Base-by-base conservation (phyloP, 2,888 invertebrate species). In the Caenorhabditis japonica region DNA sequence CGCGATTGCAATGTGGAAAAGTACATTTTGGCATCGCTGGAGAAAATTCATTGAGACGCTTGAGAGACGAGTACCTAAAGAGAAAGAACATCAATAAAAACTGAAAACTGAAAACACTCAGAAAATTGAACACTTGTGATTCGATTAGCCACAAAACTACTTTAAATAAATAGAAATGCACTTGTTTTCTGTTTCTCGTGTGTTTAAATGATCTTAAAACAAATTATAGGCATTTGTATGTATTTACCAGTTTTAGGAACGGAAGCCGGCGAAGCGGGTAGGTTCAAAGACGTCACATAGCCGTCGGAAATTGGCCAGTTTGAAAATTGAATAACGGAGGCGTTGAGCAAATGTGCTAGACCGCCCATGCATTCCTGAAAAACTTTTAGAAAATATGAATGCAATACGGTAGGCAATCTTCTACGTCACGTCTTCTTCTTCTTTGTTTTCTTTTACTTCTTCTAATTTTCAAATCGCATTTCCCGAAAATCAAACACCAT, bases 291-390 rank as follows among this genome's bases (percentile, higher is more conserved):
- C 15, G 83, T 75, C 2, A 82, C 71, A 47, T 85, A 85, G 12
- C 84, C 85, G 52, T 85, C 85, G n/a, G 84, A 75, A 15, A 85
- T 77, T 3, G 85, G 85, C 85, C 85, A 85, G 53, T 85, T 85
- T 12, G 83, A 83, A 55, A 83, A 85, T 47, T 84, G 83, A 23
- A 85, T 73, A 38, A 82, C 84, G 1, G 85, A 79, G 1, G 82
- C 62, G 64, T 85, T 85, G 17, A 85, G 76, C 8, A 85, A 69
- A 44, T 81, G 76, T 13, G 83, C 79, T 5, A 83, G 61, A 17
- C 77, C 79, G 15, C 78, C 81, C 58, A 85, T 77, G 68, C 85
- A 85, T 76, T 85, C 85, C 84, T 85, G 49, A 39, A 84, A 61
- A 2, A 3, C 30, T 30, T 30, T 7, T 30, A n/a, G n/a, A n/a